phyloP scores from a whole-genome alignment of 2,888 invertebrate species.

The Polyploca ridens region DNA sequence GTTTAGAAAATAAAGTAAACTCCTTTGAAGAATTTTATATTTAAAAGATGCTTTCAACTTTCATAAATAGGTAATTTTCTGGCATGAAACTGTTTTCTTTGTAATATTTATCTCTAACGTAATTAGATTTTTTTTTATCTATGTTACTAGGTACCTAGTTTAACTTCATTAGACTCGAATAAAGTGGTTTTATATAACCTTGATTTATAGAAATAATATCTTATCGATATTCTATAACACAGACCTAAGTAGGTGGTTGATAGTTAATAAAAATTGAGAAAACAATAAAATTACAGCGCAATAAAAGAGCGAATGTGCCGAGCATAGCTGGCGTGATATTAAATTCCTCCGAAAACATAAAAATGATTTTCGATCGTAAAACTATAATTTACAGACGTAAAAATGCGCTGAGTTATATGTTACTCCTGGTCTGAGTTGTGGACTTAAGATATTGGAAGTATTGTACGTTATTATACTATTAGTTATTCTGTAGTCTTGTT shows the following conservation, averaged over 20 bases:
- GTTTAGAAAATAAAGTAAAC: conserved; percentile 63
- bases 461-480: not conserved
- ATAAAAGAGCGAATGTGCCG: conserved; percentile 81
- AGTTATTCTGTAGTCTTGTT: too few species aligned
- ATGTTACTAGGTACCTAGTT: not conserved
- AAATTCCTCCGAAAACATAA: conserved; percentile 84
- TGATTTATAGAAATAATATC: conserved; percentile 49
- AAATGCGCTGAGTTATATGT: conserved; percentile 81
- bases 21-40: conserved; percentile 63
- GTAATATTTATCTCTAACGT: conserved; percentile 42
- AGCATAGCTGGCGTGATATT: conserved; percentile 82
- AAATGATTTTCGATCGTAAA: conserved; percentile 85
- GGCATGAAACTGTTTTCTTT: conserved; percentile 53
- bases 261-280: conserved; percentile 85
- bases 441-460: conserved; percentile 45
- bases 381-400: conserved; percentile 85
- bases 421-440: conserved; percentile 52
- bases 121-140: conserved; percentile 15
- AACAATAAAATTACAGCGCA: conserved; percentile 84
- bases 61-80: conserved; percentile 58
- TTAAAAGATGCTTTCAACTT: conserved; percentile 61
- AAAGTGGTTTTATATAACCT: not conserved
- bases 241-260: conserved; percentile 76
- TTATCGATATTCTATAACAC: conserved; percentile 61
- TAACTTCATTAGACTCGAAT: not conserved